phyloP scores from a whole-genome alignment of 1,140 invertebrate species.

The Saccostrea echinata region DNA sequence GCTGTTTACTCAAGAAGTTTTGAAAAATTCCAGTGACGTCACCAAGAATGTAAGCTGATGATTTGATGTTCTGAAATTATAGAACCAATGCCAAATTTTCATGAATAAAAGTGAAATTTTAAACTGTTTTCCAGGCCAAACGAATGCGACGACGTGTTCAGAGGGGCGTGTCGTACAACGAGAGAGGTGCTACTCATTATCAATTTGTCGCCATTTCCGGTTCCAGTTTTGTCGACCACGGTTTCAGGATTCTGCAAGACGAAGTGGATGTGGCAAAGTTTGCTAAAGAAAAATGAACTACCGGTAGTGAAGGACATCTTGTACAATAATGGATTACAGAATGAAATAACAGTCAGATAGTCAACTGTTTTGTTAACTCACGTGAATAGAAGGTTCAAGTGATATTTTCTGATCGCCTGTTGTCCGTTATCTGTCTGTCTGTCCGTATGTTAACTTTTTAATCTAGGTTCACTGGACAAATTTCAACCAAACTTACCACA shows the following conservation, averaged over 20 bases:
- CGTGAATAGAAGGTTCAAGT: no score
- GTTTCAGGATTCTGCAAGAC: not conserved
- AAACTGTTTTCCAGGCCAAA: not conserved
- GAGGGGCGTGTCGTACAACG: not conserved
- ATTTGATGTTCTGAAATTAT: not conserved
- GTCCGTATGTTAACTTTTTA: no score
- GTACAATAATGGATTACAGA: no score
- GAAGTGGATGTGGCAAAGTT: not conserved
- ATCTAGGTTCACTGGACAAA: no score
- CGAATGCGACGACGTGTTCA: not conserved
- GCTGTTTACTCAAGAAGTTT: not conserved
- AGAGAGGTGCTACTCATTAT: not conserved
- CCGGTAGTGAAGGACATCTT: not conserved
- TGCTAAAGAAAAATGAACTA: not conserved
- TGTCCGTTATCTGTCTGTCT: no score
- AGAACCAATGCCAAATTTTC: not conserved
- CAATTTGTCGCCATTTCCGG: not conserved
- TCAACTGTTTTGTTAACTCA: no score
- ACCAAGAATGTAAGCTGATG: not conserved
- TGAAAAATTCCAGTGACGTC: not conserved
- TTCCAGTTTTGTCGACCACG: not conserved
- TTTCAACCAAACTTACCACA: no score
- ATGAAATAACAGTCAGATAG: no score
- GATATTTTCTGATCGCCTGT: no score
- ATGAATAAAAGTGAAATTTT: not conserved